These are phyloP conservation scores for Muscicapa adusta DNA, from an alignment of 2,113 vertebrate species.

Conservation along the genomic window DNA sequence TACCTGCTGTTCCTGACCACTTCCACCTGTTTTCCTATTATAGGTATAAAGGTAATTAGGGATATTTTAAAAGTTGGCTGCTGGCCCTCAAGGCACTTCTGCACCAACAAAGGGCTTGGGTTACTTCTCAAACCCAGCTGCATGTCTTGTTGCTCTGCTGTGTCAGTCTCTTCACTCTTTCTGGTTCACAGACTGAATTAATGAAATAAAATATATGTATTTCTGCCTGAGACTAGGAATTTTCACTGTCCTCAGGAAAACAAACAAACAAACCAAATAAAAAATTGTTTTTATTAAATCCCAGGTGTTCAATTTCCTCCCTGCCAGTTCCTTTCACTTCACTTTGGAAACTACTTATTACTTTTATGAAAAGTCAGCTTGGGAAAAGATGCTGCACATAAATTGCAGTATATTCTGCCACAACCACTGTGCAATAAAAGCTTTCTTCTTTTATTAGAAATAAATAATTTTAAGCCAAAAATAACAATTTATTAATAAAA, in stretches of 20 bases:
- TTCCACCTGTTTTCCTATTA: background rate
- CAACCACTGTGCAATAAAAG: background rate
- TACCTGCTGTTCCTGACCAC: background rate
- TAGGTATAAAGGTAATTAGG: background rate
- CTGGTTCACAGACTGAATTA: background rate
- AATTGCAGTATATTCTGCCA: background rate
- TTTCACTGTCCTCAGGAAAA: background rate
- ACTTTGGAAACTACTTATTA: background rate
- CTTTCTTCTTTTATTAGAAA: background rate
- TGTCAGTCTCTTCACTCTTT: background rate
- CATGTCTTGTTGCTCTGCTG: background rate
- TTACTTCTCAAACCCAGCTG: background rate
- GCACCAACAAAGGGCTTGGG: background rate
- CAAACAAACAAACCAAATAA: background rate
- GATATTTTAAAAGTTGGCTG: background rate
- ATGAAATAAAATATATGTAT: background rate
- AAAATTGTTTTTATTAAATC: background rate
- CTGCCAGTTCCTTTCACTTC: background rate
- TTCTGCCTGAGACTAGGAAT: background rate
- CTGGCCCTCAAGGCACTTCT: background rate
- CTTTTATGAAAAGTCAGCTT: conserved; percentile 5
- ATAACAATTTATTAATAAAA: too few species aligned
- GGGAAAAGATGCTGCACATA: background rate
- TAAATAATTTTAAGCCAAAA: too few species aligned
- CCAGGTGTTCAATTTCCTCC: background rate